phyloP scores from a whole-genome alignment of 2,113 vertebrate species.

The Epinephelus lanceolatus region DNA sequence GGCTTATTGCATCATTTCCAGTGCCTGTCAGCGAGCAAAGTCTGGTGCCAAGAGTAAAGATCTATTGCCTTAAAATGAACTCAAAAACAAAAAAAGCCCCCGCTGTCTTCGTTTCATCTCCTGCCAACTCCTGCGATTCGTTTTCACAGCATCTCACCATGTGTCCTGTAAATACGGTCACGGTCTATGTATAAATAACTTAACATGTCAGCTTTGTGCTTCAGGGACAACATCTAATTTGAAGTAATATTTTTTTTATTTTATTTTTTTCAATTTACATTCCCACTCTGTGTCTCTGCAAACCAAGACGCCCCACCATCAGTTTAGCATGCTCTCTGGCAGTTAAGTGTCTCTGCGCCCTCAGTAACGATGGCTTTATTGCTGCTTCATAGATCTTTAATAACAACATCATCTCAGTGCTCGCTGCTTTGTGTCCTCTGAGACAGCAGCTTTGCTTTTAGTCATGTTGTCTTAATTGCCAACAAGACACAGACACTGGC shows the following conservation, averaged over 20 bases:
- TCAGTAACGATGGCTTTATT: constrained; percentile 6
- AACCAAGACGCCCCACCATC: constrained; percentile 22
- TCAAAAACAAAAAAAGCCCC: constrained; percentile 24
- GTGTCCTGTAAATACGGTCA: constrained; percentile 50
- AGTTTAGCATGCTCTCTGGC: constrained; percentile 8
- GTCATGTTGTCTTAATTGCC: constrained; percentile 51
- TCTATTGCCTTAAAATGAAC: constrained; percentile 67
- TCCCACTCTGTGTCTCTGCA: background rate
- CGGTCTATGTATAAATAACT: constrained; percentile 37
- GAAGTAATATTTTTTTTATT: background rate
- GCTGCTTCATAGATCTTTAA: constrained; percentile 42
- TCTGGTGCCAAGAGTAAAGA: constrained; percentile 59
- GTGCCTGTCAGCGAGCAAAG: constrained; percentile 53
- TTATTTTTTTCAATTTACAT: constrained; percentile 5
- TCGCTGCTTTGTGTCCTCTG: constrained; percentile 22
- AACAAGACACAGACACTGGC: constrained; percentile 40
- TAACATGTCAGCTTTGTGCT: constrained; percentile 43
- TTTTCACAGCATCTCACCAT: constrained; percentile 49
- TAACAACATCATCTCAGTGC: constrained; percentile 31
- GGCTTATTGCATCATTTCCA: constrained; percentile 72
- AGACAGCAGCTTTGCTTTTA: constrained; percentile 30
- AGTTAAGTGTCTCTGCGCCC: background rate
- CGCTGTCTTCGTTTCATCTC: constrained; percentile 52
- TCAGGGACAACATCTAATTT: constrained; percentile 39
- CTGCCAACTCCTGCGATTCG: constrained; percentile 53